phyloP scores from a whole-genome alignment of 2,113 vertebrate genomes.

The Pluvianellus socialis region DNA sequence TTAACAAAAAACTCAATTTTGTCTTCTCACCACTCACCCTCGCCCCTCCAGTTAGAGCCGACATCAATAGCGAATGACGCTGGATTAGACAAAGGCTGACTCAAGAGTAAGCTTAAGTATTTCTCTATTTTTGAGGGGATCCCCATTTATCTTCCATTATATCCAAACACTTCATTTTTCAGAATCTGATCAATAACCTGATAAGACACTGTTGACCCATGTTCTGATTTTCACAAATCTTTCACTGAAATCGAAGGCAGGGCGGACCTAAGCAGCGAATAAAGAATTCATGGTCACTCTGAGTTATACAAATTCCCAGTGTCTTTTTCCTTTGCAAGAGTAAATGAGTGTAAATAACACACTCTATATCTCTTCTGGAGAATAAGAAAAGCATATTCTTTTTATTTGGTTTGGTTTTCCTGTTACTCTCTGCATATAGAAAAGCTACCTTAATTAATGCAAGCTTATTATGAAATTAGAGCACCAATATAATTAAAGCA shows the following conservation, averaged over 20 bases:
- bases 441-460: conserved; percentile 56
- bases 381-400: not conserved
- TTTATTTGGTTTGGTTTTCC: conserved; percentile 15
- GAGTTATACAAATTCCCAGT: not conserved
- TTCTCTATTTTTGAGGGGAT: not conserved
- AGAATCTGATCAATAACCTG: not conserved
- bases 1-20: not conserved
- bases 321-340: not conserved
- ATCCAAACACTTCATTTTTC: not conserved
- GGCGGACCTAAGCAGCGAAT: not conserved
- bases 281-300: not conserved
- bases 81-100: not conserved
- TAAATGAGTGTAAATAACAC: not conserved
- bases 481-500: conserved; percentile 54
- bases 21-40: not conserved
- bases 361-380: not conserved
- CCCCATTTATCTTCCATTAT: not conserved
- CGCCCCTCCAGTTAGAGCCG: not conserved
- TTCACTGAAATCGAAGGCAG: not conserved
- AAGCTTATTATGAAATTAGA: conserved; percentile 59
- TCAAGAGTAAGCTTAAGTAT: not conserved
- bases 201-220: not conserved
- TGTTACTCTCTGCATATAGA: not conserved
- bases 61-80: not conserved
- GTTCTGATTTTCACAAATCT: not conserved